Evolutionary conservation across 2,888 invertebrate genomes (phyloP), one percentile per base, ranked within the genome.

Genomic region (Heliothis peltigera): DNA sequence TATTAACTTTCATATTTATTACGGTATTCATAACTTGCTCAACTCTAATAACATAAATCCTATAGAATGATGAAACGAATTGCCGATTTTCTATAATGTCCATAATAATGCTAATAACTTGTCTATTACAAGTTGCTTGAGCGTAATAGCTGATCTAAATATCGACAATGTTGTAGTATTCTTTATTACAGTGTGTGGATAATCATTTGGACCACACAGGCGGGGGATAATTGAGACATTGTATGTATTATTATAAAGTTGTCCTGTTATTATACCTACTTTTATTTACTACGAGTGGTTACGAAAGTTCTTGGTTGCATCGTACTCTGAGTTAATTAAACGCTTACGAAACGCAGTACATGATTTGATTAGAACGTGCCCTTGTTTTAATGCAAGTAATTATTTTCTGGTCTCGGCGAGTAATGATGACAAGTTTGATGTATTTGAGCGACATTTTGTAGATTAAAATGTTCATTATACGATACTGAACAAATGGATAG

Each of bases 201-300:
- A 92, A 93, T 92, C 84, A 89, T 83, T 81, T 75, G 82, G 94
- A 93, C 94, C 94, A 93, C 94, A 94, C 94, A 91, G 85, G 80
- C 76, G 79, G 80, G 82, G 21, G 79, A 83, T 92, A 92, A 94
- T 95, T 92, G 94, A 94, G 92, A 92, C 91, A 92, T 87, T 85
- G 87, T 90, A 85, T 79, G 84, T 87, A 89, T 89, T 87, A 89
- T 90, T 89, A 89, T 81, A 80, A 82, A 81, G 69, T 83, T 84
- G 80, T 86, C 80, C 83, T 86, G 84, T 86, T 85, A 88, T 87
- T 84, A 83, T 80, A 79, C 77, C 78, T 82, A 86, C 77, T 83
- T 82, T 80, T 84, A 82, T 80, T 79, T 79, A 70, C 60, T 64
- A 73, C 64, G 73, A 74, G 65, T 75, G 25, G 73, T 84, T 83